A percentile compares a stretch with the other conserved stretches of the same genome.
phyloP scores from a whole-genome alignment of 2,888 invertebrate genomes.

The Cephus pulcher region DNA sequence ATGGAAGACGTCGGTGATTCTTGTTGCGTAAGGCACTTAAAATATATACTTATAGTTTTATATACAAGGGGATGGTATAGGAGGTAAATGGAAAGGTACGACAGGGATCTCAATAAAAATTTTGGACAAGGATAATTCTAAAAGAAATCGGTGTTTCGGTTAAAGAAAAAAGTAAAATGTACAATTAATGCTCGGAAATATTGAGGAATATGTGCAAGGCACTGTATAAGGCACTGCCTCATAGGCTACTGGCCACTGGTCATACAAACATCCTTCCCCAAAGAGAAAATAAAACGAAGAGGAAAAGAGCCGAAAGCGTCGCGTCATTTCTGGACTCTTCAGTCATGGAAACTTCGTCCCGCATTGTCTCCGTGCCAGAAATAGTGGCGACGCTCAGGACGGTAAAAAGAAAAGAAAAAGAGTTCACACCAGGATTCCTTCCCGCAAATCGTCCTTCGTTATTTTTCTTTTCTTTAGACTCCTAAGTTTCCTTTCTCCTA shows the following conservation, averaged over 20 bases:
- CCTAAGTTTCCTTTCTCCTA: constrained; percentile 13
- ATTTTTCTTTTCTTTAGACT: constrained; percentile 6
- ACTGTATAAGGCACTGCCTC: constrained; percentile 60
- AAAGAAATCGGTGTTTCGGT: neutral
- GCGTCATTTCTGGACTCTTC: neutral
- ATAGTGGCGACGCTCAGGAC: neutral
- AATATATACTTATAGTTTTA: constrained; percentile 41
- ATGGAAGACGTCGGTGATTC: constrained; percentile 66
- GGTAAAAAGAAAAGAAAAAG: neutral
- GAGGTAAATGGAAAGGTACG: constrained; percentile 4
- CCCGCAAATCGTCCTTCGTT: constrained; percentile 11
- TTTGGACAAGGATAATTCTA: constrained; percentile 1
- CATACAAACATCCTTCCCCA: constrained; percentile 3
- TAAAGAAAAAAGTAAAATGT: constrained; percentile 8
- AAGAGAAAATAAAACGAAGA: constrained; percentile 5
- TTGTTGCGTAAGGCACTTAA: constrained; percentile 67
- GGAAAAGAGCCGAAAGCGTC: constrained; percentile 8
- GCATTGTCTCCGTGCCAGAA: constrained; percentile 5
- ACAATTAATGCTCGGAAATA: constrained; percentile 1
- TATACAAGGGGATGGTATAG: constrained; percentile 18
- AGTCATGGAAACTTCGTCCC: constrained; percentile 11
- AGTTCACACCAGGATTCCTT: neutral
- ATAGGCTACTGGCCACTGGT: constrained; percentile 53
- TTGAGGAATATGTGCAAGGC: constrained; percentile 54
- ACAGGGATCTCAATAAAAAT: constrained; percentile 5